Percentiles rank a stretch among this genome's conserved stretches.
phyloP scores from a whole-genome alignment of 2,113 vertebrate species.

The Blennius ocellaris region DNA sequence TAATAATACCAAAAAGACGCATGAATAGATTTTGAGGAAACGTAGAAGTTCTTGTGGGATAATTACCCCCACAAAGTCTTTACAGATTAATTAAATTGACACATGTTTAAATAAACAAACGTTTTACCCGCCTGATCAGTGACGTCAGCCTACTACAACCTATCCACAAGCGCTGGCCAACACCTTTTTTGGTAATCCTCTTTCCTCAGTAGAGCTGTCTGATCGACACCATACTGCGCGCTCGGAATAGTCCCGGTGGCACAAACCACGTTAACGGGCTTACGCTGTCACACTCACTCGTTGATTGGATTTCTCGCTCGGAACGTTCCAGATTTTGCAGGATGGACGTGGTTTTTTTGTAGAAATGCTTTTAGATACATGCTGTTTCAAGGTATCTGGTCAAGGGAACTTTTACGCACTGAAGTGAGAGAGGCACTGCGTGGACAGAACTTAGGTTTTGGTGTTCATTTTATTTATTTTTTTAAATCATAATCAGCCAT shows the following conservation, averaged over 20 bases:
- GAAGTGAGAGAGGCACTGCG: neutral
- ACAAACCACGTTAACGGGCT: slow-evolving; percentile 56
- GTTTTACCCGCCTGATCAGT: slow-evolving; percentile 26
- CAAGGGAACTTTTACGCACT: slow-evolving; percentile 57
- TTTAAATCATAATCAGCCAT: neutral
- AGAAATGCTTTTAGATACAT: neutral
- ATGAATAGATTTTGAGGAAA: too few relatives aligned
- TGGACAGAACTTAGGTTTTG: neutral
- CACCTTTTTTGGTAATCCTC: slow-evolving; percentile 73
- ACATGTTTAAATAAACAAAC: neutral
- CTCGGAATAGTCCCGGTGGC: slow-evolving; percentile 65
- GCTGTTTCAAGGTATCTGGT: neutral
- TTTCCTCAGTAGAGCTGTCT: slow-evolving; percentile 69
- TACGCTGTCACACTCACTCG: slow-evolving; percentile 30
- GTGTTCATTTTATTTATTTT: neutral
- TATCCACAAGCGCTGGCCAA: slow-evolving; percentile 50
- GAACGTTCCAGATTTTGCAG: slow-evolving; percentile 19
- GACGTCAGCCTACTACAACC: slow-evolving; percentile 75
- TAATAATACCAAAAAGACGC: too few relatives aligned
- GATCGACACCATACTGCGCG: slow-evolving; percentile 61
- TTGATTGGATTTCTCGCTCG: slow-evolving; percentile 42
- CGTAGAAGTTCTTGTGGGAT: too few relatives aligned
- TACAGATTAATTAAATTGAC: too few relatives aligned
- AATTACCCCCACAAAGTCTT: too few relatives aligned
- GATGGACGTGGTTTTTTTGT: neutral